Base-by-base conservation (phyloP, 1,140 invertebrate species). In the Macrostomum lignano region DNA sequence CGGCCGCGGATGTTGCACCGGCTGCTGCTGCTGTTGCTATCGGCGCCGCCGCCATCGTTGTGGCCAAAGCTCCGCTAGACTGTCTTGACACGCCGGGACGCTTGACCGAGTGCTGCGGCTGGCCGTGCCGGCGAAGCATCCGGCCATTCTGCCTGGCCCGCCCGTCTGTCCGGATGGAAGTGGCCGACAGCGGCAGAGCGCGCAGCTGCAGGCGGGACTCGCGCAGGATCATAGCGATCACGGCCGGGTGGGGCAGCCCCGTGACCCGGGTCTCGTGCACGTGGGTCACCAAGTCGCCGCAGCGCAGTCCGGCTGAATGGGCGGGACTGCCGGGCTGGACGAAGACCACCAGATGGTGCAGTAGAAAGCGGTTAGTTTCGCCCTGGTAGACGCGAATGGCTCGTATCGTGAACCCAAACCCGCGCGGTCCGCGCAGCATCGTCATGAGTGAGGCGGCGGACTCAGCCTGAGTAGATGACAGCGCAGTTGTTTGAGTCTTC, bases 331-430 rank as follows among this genome's bases (percentile, higher is more conserved):
- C 72, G 46, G 73, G 70, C 52, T 82, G 76, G 3, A 93, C 81
- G 40, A 74, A 74, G 65, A 81, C 81, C 9, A 93, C 81, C 37
- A 91, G 60, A 63, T 93, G 84, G 51, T 93, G 82, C 65, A 93
- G 78, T 4, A 79, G 91, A 53, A 88, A 94, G 45, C 81, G 78
- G 58, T 94, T 78, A 7, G 73, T 73, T 41, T 93, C 79, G 0
- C 84, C 84, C 52, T 81, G 81, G 51, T 88, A 93, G 1, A 93
- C 86, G 13, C 82, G 65, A 38, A 93, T 84, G 2, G 82, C 86
- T 46, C 84, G 71, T 9, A 93, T 72, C 0, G 76, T 86, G 54
- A 94, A 94, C 6, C 86, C 86, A 60, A 86, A 91, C 1, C 84
- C 84, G 44, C 73, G 67, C 0, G 82, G 73, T 2, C 81, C 78